Evolutionary conservation across 2,888 invertebrate genomes (phyloP), one percentile per base, ranked within the genome.

Genomic region (Lymantria monacha): DNA sequence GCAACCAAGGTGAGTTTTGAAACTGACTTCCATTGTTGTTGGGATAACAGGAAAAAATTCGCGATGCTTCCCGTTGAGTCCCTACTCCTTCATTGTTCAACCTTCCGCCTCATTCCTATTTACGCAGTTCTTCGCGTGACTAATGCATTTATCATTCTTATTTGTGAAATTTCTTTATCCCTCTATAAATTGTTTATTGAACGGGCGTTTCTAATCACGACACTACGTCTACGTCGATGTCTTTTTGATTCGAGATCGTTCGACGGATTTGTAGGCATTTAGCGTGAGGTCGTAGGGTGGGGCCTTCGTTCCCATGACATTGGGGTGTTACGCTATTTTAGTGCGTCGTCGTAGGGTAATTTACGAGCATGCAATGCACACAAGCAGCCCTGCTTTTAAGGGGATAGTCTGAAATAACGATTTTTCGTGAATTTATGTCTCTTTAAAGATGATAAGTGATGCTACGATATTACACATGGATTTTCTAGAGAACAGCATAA

Each of bases 281-380:
- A 86, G 83, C 83, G 74, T 65, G 74, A 72, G 74, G 71, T 67
- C 71, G 79, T 66, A 70, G 76, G 76, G 79, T 75, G 68, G 72
- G 74, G 66, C 70, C 66, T 66, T 66, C 69, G 87, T 90, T 90
- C 89, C 87, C 90, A 90, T 87, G 88, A 74, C 64, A 71, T 81
- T 81, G 81, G 89, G 88, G 89, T 87, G 90, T 81, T 84, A 86
- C 86, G 90, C 90, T 90, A 90, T 90, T 90, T 90, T 86, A 83
- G 87, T 86, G 79, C 73, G 83, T 85, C 83, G 85, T 84, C 84
- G 76, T 68, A 63, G 76, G 75, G 83, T 87, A 87, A 91, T 91
- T 90, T 90, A 91, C 84, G 84, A 74, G 72, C 79, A 74, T 81
- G 85, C 84, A 79, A 83, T 81, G 81, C 78, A 79, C 71, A 74